A percentile compares a stretch with the other conserved stretches of the same genome.
Evolutionary conservation across 2,797 vertebrate species (phyloP).

Genomic region (Toxotes lorentzi): DNA sequence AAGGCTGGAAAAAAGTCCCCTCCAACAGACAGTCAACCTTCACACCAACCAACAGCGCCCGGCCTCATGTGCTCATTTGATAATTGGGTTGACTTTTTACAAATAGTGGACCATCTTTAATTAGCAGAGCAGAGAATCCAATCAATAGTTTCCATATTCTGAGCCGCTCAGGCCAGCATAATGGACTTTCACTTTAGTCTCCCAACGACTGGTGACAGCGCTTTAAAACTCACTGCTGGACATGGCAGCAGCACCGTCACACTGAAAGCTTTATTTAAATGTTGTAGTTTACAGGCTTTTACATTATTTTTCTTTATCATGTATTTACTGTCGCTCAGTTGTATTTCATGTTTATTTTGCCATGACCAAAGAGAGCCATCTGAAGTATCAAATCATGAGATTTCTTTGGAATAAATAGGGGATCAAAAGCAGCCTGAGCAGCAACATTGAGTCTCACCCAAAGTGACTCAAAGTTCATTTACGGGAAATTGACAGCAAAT

Average conservation of each 20-base stretch:
- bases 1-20: conserved; percentile 22
- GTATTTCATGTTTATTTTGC: background rate
- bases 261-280: conserved; percentile 15
- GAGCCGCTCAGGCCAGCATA: conserved; percentile 65
- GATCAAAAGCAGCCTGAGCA: background rate
- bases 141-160: conserved; percentile 81
- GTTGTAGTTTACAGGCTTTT: background rate
- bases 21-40: conserved; percentile 61
- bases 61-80: conserved; percentile 82
- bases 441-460: background rate
- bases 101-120: conserved; percentile 82
- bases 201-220: conserved; percentile 65
- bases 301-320: background rate
- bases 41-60: conserved; percentile 61
- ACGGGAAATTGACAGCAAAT: background rate
- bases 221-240: conserved; percentile 53
- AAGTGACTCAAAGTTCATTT: conserved; percentile 11
- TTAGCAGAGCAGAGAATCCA: conserved; percentile 69
- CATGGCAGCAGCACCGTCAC: conserved; percentile 5
- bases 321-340: background rate
- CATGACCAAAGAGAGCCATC: background rate
- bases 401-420: background rate
- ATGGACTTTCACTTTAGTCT: conserved; percentile 76
- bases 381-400: background rate
- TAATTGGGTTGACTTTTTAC: conserved; percentile 86